These are phyloP conservation scores for Eilema depressum DNA, from an alignment of 2,888 invertebrate genomes.

Conservation along the genomic window DNA sequence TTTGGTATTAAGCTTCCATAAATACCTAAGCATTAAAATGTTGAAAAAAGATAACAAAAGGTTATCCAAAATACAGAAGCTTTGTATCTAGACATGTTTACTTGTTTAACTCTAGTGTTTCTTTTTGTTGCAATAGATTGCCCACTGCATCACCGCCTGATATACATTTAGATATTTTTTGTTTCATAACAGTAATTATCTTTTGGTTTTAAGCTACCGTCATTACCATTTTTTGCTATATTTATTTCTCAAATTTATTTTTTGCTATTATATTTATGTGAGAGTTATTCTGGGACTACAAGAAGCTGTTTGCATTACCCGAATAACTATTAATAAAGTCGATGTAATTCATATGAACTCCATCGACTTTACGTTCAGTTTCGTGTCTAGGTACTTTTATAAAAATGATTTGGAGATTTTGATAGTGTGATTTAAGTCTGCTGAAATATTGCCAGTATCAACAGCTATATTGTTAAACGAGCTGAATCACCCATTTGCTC, in stretches of 20 bases:
- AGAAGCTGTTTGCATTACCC: neutral
- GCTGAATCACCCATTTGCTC: slow-evolving; percentile 43
- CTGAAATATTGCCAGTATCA: slow-evolving; percentile 31
- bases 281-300: neutral
- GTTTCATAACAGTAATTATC: slow-evolving; percentile 20
- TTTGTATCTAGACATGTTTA: neutral
- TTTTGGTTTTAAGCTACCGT: slow-evolving; percentile 14
- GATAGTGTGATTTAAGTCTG: slow-evolving; percentile 11
- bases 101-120: slow-evolving; percentile 1
- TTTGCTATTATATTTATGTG: slow-evolving; percentile 1
- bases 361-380: neutral
- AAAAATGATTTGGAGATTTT: neutral
- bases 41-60: neutral
- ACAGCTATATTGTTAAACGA: slow-evolving; percentile 32
- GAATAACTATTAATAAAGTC: neutral
- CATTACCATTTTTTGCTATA: slow-evolving; percentile 16
- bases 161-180: slow-evolving; percentile 15
- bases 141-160: slow-evolving; percentile 15
- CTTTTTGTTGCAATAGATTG: slow-evolving; percentile 7
- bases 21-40: neutral
- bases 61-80: slow-evolving; percentile 7
- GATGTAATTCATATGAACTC: too few relatives aligned
- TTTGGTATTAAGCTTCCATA: neutral
- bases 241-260: slow-evolving; percentile 12
- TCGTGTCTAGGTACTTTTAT: neutral